Conservation (phyloP, 2,113 vertebrate species). For the Willisornis vidua region DNA sequence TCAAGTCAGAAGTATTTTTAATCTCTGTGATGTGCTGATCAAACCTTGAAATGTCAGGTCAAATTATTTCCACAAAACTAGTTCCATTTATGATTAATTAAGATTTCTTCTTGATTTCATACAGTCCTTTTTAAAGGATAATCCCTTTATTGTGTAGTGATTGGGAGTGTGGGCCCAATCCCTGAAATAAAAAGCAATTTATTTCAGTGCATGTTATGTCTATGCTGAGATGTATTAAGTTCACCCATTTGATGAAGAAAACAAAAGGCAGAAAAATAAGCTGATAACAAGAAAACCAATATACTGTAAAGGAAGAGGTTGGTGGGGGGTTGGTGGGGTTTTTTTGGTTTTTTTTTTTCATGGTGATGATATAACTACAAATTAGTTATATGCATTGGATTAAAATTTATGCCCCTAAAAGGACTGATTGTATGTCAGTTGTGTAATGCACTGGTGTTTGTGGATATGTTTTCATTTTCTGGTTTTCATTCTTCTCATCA, state of each 20-base stretch:
- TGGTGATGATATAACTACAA: background rate
- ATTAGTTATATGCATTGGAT: background rate
- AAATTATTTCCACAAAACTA: slow-evolving; percentile 76
- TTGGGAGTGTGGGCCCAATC: slow-evolving; percentile 63
- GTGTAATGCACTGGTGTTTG: background rate
- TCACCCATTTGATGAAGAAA: slow-evolving; percentile 21
- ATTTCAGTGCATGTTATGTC: background rate
- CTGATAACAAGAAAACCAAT: background rate
- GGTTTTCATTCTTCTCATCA: background rate
- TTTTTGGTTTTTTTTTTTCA: background rate
- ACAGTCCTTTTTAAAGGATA: slow-evolving; percentile 69
- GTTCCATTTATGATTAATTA: slow-evolving; percentile 81
- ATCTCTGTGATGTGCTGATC: slow-evolving; percentile 79
- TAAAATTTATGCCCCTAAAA: background rate
- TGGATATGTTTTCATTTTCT: background rate
- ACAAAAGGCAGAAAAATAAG: background rate
- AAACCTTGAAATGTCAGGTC: slow-evolving; percentile 77
- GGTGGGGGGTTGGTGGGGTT: too few species aligned
- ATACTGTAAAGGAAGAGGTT: background rate
- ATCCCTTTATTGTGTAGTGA: slow-evolving; percentile 72
- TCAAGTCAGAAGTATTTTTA: slow-evolving; percentile 78
- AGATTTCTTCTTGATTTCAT: slow-evolving; percentile 78
- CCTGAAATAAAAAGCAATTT: slow-evolving; percentile 41
- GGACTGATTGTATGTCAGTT: background rate
- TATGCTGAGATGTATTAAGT: background rate